phyloP scores from a whole-genome alignment of 2,797 vertebrate species.

The Pseudotriccus pelzelni region DNA sequence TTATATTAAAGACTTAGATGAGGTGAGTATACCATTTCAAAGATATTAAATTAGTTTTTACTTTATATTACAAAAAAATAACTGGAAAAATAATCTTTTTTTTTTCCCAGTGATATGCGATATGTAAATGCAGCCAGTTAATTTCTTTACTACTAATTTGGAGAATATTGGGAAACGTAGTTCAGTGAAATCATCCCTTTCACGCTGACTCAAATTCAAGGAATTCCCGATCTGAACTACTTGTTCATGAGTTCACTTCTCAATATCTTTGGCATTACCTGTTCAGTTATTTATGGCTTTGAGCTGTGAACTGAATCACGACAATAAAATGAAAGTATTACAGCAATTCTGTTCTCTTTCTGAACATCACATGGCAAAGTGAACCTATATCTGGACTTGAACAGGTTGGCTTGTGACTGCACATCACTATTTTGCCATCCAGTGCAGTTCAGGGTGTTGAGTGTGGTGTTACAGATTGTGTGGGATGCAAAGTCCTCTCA shows the following conservation, averaged over 20 bases:
- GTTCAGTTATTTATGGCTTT: not conserved
- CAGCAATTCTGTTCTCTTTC: not conserved
- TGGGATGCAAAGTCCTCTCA: not conserved
- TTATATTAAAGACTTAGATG: constrained; percentile 91
- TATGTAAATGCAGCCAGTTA: not conserved
- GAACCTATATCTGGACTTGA: not conserved
- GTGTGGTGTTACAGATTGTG: not conserved
- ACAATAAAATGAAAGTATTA: not conserved
- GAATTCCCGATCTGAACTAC: not conserved
- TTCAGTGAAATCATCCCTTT: not conserved
- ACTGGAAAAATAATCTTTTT: not conserved
- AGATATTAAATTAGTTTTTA: not conserved
- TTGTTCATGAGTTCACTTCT: not conserved
- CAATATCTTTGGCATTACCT: not conserved
- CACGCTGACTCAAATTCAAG: not conserved
- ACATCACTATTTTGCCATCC: not conserved
- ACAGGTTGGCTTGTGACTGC: not conserved
- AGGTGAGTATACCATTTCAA: constrained; percentile 80
- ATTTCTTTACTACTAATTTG: not conserved
- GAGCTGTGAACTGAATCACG: not conserved
- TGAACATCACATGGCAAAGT: not conserved
- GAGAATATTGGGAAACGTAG: not conserved
- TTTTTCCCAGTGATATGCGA: not conserved
- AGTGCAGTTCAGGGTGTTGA: not conserved
- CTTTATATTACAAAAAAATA: not conserved